Percentiles rank a stretch among this genome's conserved stretches.
Evolutionary conservation across 2,888 invertebrate genomes (phyloP).

Genomic region (Anorthoa munda): DNA sequence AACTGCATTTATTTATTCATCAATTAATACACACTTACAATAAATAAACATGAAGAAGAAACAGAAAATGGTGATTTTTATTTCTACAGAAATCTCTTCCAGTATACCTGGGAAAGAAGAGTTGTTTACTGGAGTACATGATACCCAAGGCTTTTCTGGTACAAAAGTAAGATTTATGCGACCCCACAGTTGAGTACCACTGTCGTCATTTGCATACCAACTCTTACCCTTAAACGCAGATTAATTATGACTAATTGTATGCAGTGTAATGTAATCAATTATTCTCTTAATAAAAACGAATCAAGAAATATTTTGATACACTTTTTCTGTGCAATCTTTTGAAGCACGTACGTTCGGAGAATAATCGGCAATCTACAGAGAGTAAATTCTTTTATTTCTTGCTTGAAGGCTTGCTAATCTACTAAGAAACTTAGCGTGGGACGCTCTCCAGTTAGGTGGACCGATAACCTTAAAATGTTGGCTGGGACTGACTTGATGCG

Average conservation of each 20-base stretch:
- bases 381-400: neutral
- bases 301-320: neutral
- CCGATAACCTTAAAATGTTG: neutral
- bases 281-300: neutral
- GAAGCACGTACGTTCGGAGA: neutral
- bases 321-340: constrained; percentile 5
- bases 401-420: neutral
- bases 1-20: too few relatives aligned
- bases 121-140: neutral
- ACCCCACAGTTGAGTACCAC: neutral
- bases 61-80: too few relatives aligned
- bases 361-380: neutral
- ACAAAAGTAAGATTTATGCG: neutral
- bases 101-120: too few relatives aligned
- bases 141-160: neutral
- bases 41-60: too few relatives aligned
- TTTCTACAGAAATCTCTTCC: too few relatives aligned
- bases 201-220: constrained; percentile 22
- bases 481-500: neutral
- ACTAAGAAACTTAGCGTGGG: neutral
- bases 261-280: constrained; percentile 39
- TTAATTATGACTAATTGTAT: constrained; percentile 33
- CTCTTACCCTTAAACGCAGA: constrained; percentile 24
- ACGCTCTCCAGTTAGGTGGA: neutral
- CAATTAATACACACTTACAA: too few relatives aligned